Evolutionary conservation across 2,888 invertebrate species (phyloP).

Genomic region (Eretmocerus hayati): DNA sequence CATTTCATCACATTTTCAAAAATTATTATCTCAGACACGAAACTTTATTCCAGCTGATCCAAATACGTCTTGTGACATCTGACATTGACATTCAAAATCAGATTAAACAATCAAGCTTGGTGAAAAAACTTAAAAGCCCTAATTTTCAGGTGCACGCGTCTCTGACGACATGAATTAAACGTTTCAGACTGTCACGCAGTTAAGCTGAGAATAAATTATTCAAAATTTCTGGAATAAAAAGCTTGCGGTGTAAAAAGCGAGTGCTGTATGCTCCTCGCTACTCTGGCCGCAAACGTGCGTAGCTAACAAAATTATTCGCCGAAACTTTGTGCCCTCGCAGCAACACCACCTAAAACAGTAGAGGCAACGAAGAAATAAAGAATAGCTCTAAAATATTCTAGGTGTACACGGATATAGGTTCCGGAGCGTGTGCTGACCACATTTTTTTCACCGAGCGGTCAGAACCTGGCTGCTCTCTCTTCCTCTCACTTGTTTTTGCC

Average conservation of each 20-base stretch:
- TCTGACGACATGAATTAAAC: constrained; percentile 12
- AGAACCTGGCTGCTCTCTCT: not conserved
- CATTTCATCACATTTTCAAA: too few relatives aligned
- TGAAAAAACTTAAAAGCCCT: too few relatives aligned
- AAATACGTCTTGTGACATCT: too few relatives aligned
- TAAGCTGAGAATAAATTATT: not conserved
- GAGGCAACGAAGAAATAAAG: too few relatives aligned
- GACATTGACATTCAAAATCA: too few relatives aligned
- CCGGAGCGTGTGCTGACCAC: not conserved
- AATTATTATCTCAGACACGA: too few relatives aligned
- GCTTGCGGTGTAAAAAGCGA: not conserved
- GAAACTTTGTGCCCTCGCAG: not conserved
- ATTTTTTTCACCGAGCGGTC: not conserved
- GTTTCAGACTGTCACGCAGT: not conserved
- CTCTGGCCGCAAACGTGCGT: not conserved
- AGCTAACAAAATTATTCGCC: not conserved
- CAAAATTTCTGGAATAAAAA: not conserved
- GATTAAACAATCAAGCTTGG: too few relatives aligned
- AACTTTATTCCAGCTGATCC: too few relatives aligned
- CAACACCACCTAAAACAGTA: not conserved
- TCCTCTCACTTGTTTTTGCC: not conserved
- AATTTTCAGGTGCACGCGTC: constrained; percentile 1
- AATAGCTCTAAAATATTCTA: too few relatives aligned
- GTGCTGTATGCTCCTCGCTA: not conserved
- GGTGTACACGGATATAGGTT: not conserved